These are phyloP conservation scores for Aulostomus chinensis DNA, from an alignment of 2,797 vertebrate species.

Conservation along the genomic window DNA sequence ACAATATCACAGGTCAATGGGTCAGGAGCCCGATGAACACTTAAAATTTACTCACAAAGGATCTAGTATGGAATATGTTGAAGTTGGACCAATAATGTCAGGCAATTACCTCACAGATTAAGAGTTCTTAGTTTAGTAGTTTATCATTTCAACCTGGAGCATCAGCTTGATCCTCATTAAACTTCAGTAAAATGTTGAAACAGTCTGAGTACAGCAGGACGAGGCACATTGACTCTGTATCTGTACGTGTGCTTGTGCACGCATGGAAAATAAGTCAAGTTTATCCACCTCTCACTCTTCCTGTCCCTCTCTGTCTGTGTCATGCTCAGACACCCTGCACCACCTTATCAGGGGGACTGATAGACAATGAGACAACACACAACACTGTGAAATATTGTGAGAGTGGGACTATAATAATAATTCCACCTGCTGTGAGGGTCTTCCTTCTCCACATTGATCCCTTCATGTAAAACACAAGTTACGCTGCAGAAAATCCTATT, in stretches of 20 bases:
- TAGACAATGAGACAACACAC: too few species aligned
- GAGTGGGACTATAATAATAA: too few species aligned
- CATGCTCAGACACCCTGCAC: slow-evolving; percentile 35
- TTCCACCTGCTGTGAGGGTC: slow-evolving; percentile 31
- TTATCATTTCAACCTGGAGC: background rate
- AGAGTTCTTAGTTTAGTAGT: too few species aligned
- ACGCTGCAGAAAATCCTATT: slow-evolving; percentile 9
- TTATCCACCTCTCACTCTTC: slow-evolving; percentile 16
- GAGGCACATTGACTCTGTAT: background rate
- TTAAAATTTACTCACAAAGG: too few species aligned
- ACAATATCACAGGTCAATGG: too few species aligned
- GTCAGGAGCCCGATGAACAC: too few species aligned
- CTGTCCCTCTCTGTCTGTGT: slow-evolving; percentile 14
- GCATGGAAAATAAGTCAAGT: slow-evolving; percentile 36
- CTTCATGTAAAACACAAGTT: slow-evolving; percentile 21
- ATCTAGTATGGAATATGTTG: too few species aligned
- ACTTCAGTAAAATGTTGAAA: slow-evolving; percentile 16
- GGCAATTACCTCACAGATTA: too few species aligned
- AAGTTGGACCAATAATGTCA: background rate
- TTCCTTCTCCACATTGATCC: slow-evolving; percentile 20
- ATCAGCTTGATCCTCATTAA: slow-evolving; percentile 34
- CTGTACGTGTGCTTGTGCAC: background rate
- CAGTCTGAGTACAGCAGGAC: slow-evolving; percentile 17
- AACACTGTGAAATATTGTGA: slow-evolving; percentile 1
- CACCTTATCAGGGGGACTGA: slow-evolving; percentile 51